These are phyloP conservation scores for Spatulosminthurus flaviceps DNA, from an alignment of 2,888 invertebrate genomes.

Conservation along the genomic window DNA sequence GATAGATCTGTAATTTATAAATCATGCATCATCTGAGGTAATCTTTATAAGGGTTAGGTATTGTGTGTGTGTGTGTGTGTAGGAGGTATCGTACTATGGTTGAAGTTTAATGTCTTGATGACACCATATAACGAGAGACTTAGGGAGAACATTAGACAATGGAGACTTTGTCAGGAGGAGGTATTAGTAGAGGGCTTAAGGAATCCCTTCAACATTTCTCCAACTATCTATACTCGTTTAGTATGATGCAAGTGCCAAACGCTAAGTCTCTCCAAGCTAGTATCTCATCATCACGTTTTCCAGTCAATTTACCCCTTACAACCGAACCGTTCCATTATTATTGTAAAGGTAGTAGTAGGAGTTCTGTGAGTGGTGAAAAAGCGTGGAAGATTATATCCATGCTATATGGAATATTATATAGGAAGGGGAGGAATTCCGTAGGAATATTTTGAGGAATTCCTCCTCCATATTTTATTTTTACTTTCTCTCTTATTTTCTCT, in stretches of 20 bases:
- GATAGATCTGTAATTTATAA: background rate
- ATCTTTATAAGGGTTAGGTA: background rate
- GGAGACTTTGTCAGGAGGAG: constrained; percentile 5
- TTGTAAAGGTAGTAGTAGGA: background rate
- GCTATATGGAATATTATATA: no score
- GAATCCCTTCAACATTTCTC: constrained; percentile 19
- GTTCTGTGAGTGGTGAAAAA: no score
- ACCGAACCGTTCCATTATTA: constrained; percentile 4
- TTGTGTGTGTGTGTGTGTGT: no score
- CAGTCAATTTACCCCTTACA: constrained; percentile 27
- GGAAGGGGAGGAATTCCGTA: no score
- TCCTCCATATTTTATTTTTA: no score
- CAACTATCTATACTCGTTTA: constrained; percentile 19
- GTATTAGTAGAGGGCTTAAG: constrained; percentile 37
- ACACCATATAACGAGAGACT: constrained; percentile 9
- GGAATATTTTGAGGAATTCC: no score
- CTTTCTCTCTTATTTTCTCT: no score
- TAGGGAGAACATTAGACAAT: background rate
- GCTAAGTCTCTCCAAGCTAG: constrained; percentile 31
- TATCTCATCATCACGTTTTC: constrained; percentile 37
- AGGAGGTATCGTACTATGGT: no score
- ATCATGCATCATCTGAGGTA: background rate
- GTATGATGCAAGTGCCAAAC: constrained; percentile 30
- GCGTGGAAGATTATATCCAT: no score
- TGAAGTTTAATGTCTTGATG: background rate